A percentile compares a stretch with the other conserved stretches of the same genome.
Evolutionary conservation across 1,140 invertebrate species (phyloP).

Genomic region (Bombyx mandarina): DNA sequence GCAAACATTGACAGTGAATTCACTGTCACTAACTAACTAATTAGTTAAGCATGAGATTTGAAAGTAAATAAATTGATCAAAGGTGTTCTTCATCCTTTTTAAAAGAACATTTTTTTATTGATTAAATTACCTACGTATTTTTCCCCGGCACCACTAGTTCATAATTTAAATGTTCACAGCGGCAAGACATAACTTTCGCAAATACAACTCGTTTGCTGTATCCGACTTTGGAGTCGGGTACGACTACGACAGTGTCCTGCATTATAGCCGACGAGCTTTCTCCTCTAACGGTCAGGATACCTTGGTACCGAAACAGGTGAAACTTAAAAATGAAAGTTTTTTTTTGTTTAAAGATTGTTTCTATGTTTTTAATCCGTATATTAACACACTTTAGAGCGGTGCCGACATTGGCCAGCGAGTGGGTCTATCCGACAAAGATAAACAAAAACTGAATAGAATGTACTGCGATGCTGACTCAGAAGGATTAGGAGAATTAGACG

Average conservation of each 20-base stretch:
- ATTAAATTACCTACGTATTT: too few species aligned
- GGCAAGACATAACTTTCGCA: slow-evolving; percentile 77
- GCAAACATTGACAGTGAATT: too few species aligned
- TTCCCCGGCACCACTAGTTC: slow-evolving; percentile 1
- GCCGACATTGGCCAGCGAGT: slow-evolving; percentile 75
- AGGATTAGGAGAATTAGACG: slow-evolving; percentile 20
- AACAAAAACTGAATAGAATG: slow-evolving; percentile 77
- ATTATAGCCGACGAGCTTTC: slow-evolving; percentile 80
- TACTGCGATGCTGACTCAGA: slow-evolving; percentile 66
- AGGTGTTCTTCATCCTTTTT: too few species aligned
- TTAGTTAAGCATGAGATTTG: too few species aligned
- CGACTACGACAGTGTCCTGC: slow-evolving; percentile 82
- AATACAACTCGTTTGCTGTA: slow-evolving; percentile 75
- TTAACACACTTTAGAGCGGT: slow-evolving; percentile 31
- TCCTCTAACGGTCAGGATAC: slow-evolving; percentile 76
- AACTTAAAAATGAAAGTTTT: slow-evolving; percentile 4
- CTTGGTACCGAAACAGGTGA: slow-evolving; percentile 71
- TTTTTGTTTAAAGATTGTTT: slow-evolving; percentile 1
- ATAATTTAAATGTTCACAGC: slow-evolving; percentile 28
- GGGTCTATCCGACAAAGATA: slow-evolving; percentile 78
- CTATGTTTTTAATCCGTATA: slow-evolving; percentile 1
- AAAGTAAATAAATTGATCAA: too few species aligned
- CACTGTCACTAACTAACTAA: too few species aligned
- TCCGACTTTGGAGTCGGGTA: slow-evolving; percentile 77
- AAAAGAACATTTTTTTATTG: too few species aligned